Percentiles rank a stretch among this genome's conserved stretches.
phyloP scores from a whole-genome alignment of 2,888 invertebrate genomes.

The Ectemnius cavifrons region DNA sequence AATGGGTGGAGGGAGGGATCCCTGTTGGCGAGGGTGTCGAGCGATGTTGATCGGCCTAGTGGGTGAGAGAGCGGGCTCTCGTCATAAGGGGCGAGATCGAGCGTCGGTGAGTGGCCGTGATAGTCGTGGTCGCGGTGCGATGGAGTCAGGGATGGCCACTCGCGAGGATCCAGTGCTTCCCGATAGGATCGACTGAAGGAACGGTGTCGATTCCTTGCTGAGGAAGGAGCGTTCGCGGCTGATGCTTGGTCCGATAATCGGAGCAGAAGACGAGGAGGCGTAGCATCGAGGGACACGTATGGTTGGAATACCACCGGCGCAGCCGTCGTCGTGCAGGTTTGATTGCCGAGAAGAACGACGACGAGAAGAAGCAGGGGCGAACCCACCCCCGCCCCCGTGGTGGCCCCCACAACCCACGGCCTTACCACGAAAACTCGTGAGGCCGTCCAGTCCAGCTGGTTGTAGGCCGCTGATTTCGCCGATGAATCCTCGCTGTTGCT shows the following conservation, averaged over 20 bases:
- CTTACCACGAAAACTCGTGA: constrained; percentile 64
- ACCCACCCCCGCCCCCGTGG: constrained; percentile 74
- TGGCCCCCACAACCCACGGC: constrained; percentile 70
- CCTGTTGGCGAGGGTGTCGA: constrained; percentile 30
- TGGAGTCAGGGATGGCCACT: constrained; percentile 5
- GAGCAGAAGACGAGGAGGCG: constrained; percentile 45
- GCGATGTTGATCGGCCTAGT: constrained; percentile 12
- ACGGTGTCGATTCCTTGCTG: constrained; percentile 18
- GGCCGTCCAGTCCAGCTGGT: constrained; percentile 60
- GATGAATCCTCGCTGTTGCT: constrained; percentile 12
- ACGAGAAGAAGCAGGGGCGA: constrained; percentile 74
- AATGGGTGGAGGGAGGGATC: constrained; percentile 22
- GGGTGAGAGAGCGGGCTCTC: constrained; percentile 8
- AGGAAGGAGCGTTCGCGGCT: constrained; percentile 10
- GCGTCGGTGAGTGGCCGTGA: neutral
- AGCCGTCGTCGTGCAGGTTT: constrained; percentile 65
- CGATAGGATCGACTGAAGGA: neutral
- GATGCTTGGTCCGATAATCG: constrained; percentile 27
- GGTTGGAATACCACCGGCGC: constrained; percentile 48
- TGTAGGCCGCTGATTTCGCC: constrained; percentile 41
- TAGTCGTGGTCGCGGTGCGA: constrained; percentile 15
- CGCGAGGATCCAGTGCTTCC: constrained; percentile 33
- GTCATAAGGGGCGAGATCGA: neutral
- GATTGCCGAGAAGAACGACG: constrained; percentile 68
- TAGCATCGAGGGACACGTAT: constrained; percentile 45